phyloP scores from a whole-genome alignment of 64 coral and sea anemone species.

The Acropora tenuis region DNA sequence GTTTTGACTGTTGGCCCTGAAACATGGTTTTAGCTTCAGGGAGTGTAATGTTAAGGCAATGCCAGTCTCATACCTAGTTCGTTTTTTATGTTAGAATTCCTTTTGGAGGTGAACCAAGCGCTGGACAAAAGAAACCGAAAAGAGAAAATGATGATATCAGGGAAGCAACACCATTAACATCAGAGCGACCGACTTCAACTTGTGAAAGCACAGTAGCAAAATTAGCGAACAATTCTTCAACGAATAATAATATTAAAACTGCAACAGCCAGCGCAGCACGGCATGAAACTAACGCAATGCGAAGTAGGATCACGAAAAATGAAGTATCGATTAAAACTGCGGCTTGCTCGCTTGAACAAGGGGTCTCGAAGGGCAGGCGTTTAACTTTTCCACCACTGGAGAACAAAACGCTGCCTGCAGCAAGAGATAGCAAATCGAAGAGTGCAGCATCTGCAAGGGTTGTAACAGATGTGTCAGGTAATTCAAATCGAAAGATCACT shows the following conservation, averaged over 20 bases:
- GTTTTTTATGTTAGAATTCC: constrained; percentile 27
- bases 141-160: constrained; percentile 59
- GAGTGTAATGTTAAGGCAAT: too few relatives aligned
- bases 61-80: neutral
- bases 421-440: constrained; percentile 18
- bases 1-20: too few relatives aligned
- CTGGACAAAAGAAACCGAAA: constrained; percentile 56
- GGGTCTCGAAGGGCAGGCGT: neutral
- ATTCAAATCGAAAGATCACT: constrained; percentile 7
- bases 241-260: constrained; percentile 82
- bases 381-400: neutral
- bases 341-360: neutral
- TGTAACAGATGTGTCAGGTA: neutral
- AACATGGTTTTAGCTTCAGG: neutral
- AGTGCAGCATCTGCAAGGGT: neutral
- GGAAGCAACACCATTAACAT: constrained; percentile 31
- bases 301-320: constrained; percentile 49
- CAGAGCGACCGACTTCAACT: constrained; percentile 14
- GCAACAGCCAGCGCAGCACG: constrained; percentile 4
- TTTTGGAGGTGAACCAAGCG: constrained; percentile 38
- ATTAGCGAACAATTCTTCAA: constrained; percentile 29
- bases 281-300: constrained; percentile 34
- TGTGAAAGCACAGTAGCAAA: constrained; percentile 1
- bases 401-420: constrained; percentile 3
- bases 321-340: constrained; percentile 1